phyloP scores from a whole-genome alignment of 1,140 invertebrate species.

The Pemphigus obesinymphae region DNA sequence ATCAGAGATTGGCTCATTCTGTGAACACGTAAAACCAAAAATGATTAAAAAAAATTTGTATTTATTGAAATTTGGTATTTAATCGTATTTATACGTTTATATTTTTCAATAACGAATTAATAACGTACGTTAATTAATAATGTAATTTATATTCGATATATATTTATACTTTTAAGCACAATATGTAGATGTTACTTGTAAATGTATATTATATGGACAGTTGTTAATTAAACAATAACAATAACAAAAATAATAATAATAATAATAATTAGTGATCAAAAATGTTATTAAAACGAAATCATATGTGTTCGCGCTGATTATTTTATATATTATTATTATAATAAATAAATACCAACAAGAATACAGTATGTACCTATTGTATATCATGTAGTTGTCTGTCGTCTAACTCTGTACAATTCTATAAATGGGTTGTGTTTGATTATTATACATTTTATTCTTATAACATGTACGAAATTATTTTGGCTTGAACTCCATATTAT shows the following conservation, averaged over 20 bases:
- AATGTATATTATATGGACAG: not conserved
- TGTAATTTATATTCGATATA: no score
- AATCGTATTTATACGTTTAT: not conserved
- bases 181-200: not conserved
- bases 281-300: not conserved
- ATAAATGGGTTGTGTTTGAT: not conserved
- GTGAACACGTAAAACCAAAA: conserved; percentile 43
- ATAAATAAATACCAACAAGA: not conserved
- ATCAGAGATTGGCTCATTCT: conserved; percentile 49
- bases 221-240: no score
- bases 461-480: not conserved
- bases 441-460: not conserved
- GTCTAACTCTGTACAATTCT: no score
- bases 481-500: not conserved
- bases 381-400: no score
- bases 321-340: not conserved
- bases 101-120: not conserved
- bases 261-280: not conserved
- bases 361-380: no score
- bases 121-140: no score
- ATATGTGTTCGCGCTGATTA: not conserved
- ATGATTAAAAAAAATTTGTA: not conserved
- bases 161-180: not conserved
- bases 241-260: no score
- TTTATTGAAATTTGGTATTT: conserved; percentile 7